Evolutionary conservation across 2,113 vertebrate genomes (phyloP).

Genomic region (Passerina amoena): DNA sequence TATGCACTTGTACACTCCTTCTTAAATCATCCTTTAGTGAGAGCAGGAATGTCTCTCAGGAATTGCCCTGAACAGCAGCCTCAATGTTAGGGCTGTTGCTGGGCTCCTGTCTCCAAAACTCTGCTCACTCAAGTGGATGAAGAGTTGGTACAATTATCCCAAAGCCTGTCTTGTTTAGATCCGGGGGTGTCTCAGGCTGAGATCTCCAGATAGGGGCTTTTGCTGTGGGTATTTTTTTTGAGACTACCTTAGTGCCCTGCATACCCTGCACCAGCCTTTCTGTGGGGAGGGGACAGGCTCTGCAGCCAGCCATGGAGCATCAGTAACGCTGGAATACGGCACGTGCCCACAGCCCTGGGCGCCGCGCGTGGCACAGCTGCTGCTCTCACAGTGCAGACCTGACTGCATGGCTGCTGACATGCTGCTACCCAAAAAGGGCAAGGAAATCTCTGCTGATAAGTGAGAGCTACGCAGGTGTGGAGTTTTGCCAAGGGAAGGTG

Average conservation of each 20-base stretch:
- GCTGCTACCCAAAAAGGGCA: not conserved
- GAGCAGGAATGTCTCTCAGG: not conserved
- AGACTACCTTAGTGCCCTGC: not conserved
- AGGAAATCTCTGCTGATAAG: not conserved
- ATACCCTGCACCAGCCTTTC: not conserved
- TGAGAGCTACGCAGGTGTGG: not conserved
- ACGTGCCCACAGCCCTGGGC: fast-evolving
- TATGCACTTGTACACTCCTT: not conserved
- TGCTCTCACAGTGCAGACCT: not conserved
- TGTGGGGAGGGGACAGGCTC: not conserved
- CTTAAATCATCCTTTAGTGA: not conserved
- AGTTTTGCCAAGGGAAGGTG: not conserved
- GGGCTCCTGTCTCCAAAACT: not conserved
- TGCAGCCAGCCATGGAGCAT: fast-evolving
- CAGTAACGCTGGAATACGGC: not conserved
- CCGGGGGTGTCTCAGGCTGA: not conserved
- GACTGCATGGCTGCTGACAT: not conserved
- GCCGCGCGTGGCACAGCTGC: fast-evolving
- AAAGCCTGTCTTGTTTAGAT: not conserved
- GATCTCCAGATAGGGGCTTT: not conserved
- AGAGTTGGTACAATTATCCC: not conserved
- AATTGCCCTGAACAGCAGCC: not conserved
- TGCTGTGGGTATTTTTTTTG: not conserved
- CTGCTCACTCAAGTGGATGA: not conserved
- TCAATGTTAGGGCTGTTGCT: not conserved